Evolutionary conservation across 2,888 invertebrate genomes (phyloP).

Genomic region (Sarcophaga rosellei): DNA sequence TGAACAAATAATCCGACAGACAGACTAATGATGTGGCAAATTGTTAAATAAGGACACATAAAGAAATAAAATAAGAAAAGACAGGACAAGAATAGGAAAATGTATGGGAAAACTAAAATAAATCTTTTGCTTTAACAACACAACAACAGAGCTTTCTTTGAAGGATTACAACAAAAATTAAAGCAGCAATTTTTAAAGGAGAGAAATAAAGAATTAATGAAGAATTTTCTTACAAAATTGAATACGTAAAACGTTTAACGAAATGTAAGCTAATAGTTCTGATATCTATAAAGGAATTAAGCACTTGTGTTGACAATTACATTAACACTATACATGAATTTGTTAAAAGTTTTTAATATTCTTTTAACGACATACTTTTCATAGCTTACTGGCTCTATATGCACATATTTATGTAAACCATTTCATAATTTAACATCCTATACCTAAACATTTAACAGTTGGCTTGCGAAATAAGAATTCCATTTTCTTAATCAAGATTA

Average conservation of each 20-base stretch:
- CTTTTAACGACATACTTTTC: too few species aligned
- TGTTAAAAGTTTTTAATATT: too few species aligned
- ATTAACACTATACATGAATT: neutral
- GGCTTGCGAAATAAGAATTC: neutral
- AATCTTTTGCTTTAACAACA: neutral
- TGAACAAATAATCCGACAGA: slow-evolving; percentile 22
- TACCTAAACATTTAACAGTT: neutral
- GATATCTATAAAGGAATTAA: neutral
- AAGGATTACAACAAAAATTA: neutral
- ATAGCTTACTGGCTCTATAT: too few species aligned
- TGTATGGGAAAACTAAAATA: neutral
- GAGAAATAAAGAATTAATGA: neutral
- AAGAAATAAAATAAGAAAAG: neutral
- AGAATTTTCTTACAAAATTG: too few species aligned
- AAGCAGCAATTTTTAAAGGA: slow-evolving; percentile 3
- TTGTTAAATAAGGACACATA: neutral
- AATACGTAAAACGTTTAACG: neutral
- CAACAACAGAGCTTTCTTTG: neutral
- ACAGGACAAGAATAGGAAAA: neutral
- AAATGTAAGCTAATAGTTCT: slow-evolving; percentile 2
- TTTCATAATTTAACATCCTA: too few species aligned
- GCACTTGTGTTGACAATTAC: neutral
- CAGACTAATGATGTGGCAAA: neutral
- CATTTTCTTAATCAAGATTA: neutral
- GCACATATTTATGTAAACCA: too few species aligned